phyloP scores from a whole-genome alignment of 2,888 invertebrate genomes.

The Hirtodrosophila cameraria region DNA sequence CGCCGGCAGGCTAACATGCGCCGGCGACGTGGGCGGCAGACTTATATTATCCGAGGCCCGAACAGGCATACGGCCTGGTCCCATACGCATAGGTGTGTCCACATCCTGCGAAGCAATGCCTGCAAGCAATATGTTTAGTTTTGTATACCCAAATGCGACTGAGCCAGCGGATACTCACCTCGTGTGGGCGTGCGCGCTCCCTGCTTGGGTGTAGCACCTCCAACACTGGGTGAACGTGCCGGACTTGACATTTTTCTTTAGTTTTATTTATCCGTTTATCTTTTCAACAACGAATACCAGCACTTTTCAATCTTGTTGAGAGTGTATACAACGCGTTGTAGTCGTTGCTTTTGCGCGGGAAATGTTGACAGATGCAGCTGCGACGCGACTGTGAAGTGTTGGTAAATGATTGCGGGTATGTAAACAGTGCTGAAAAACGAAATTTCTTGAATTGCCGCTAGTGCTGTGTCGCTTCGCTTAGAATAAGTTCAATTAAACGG shows the following conservation, averaged over 20 bases:
- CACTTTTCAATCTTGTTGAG: slow-evolving; percentile 11
- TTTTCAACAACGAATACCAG: slow-evolving; percentile 13
- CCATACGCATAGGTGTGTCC: slow-evolving; percentile 84
- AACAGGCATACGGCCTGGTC: slow-evolving; percentile 65
- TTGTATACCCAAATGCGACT: neutral
- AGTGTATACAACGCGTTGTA: slow-evolving; percentile 21
- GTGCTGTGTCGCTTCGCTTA: too few species aligned
- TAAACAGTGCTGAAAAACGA: slow-evolving; percentile 9
- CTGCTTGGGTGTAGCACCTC: slow-evolving; percentile 53
- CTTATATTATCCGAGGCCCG: slow-evolving; percentile 81
- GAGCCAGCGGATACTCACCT: slow-evolving; percentile 50
- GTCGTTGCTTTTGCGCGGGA: slow-evolving; percentile 65
- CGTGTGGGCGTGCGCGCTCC: slow-evolving; percentile 79
- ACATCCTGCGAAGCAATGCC: slow-evolving; percentile 70
- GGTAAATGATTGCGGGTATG: slow-evolving; percentile 9
- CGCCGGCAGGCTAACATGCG: slow-evolving; percentile 79
- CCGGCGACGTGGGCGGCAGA: slow-evolving; percentile 83
- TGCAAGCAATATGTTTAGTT: slow-evolving; percentile 21
- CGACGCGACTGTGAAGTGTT: slow-evolving; percentile 38
- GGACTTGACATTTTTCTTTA: slow-evolving; percentile 80
- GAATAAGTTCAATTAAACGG: too few species aligned
- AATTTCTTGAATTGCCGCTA: slow-evolving; percentile 27
- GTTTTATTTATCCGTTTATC: slow-evolving; percentile 1
- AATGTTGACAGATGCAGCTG: slow-evolving; percentile 53
- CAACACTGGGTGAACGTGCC: slow-evolving; percentile 70